Evolutionary conservation across 2,113 vertebrate genomes (phyloP), one percentile per base, ranked within the genome.

Genomic region (Stictonetta naevosa): DNA sequence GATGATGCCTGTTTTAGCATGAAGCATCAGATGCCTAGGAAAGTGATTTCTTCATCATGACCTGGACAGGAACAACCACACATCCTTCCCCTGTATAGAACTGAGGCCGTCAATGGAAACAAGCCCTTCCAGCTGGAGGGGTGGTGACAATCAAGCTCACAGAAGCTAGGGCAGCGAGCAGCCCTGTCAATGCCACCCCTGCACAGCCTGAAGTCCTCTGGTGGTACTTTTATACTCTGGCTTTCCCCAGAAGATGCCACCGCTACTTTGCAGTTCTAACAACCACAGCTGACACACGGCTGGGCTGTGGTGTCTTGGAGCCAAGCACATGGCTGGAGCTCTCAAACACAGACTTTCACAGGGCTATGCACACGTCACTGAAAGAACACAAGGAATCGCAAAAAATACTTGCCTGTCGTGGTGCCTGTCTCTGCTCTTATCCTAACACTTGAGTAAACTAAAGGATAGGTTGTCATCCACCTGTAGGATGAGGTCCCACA

Each of bases 161-260:
- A 22, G 36, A 23, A 56, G 10, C 17, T 13, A 44, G 42, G 11
- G 16, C 17, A 38, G 10, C 13, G 21, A 46, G 53, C n/a, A 62
- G 34, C 15, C 13, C 22, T 60, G 2, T 21, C 79, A 77, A 7
- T 13, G 19, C 17, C 15, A 58, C 6, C 34, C 8, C 11, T 21
- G 36, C 40, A 21, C 18, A 22, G 53, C 5, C 53, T 18, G 36
- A 68, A 68, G 15, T 23, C 12, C 55, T 46, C 12, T 18, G 50
- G 40, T 6, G 9, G 19, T 19, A 66, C 31, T 80, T 74, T 10
- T 21, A 19, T n/a, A n/a, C 0, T 0, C 26, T 3, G 5, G 10
- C 44, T 64, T 48, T 69, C 26, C 26, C 53, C 71, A 31, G 53
- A 46, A 78, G 48, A 38, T 53, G 36, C 31, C 36, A 38, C 17